These are phyloP conservation scores for Cynopterus brachyotis DNA, from an alignment of 2,113 vertebrate species.

Conservation along the genomic window DNA sequence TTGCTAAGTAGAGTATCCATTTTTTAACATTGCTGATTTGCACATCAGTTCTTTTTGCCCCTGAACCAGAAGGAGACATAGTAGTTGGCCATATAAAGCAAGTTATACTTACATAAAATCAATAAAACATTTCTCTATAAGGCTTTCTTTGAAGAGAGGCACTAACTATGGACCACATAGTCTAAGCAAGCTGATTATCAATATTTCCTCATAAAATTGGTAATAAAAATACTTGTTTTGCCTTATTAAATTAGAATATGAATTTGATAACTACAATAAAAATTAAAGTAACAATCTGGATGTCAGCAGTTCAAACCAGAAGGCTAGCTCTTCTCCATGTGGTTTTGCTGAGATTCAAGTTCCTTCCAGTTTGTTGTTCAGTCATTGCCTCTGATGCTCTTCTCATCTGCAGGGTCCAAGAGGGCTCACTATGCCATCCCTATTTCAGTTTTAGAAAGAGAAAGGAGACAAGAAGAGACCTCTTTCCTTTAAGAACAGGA, in stretches of 20 bases:
- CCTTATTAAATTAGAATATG: not conserved
- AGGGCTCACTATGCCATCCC: not conserved
- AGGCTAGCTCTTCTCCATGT: not conserved
- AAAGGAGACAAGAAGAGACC: not conserved
- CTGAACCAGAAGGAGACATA: not conserved
- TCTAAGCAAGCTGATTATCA: not conserved
- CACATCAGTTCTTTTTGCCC: not conserved
- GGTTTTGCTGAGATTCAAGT: not conserved
- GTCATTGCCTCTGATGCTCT: not conserved
- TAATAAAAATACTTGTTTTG: slow-evolving; percentile 1
- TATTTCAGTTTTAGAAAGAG: not conserved
- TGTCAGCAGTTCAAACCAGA: not conserved
- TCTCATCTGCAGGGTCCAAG: not conserved
- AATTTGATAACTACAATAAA: not conserved
- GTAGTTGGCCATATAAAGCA: not conserved
- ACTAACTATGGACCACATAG: not conserved
- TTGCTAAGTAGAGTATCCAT: not conserved
- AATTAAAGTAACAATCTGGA: not conserved
- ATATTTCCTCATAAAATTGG: not conserved
- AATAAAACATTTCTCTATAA: not conserved
- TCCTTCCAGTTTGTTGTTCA: not conserved
- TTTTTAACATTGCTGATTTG: not conserved
- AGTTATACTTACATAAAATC: not conserved
- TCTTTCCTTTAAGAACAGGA: not conserved
- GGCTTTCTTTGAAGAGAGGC: slow-evolving; percentile 9